Base-by-base conservation (phyloP, 2,888 invertebrate species). In the Cheilosia vernalis region DNA sequence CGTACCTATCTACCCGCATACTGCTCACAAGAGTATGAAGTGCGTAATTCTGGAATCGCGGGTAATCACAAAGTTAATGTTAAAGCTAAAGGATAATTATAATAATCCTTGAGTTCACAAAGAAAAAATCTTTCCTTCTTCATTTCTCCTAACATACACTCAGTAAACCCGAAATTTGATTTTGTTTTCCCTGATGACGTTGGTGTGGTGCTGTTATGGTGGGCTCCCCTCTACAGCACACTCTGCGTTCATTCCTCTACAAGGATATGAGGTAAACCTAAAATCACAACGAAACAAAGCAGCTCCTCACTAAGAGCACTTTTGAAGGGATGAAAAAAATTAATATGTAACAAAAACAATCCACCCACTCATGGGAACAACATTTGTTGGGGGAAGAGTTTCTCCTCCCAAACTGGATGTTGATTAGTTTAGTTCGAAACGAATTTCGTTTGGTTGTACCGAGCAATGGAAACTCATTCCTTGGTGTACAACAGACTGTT, bases 21-120 rank as follows among this genome's bases (percentile, higher is more conserved):
- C 27, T 44, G 73, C 66, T 55, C 64, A 61, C 55, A 53, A 64
- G 37, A 58, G 64, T 42, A 27, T 27, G 6, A 27, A 60, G 24
- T 60, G 47, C 27, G 6, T 27, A 55, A 60, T 64, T 37, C 9
- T 17, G 73, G 37, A 44, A 60, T 37, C 9, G 24, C 67, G 37
- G 37, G 60, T 80, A 73, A 80, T 73, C 80, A 80, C 49, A 67
- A 73, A 61, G 51, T 69, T 81, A 74, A 81, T 81, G 63, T 66
- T 69, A 73, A 80, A 74, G 80, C 74, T 63, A 74, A 73, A 69
- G 73, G 80, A 81, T 81, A 81, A 81, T 74, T 81, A 63, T 69
- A 74, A 73, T 73, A 67, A 58, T 81, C 66, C 73, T 33, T 47
- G 61, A 58, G 69, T 55, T 67, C 49, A 49, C 61, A 55, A 61